A percentile compares a stretch with the other conserved stretches of the same genome.
Evolutionary conservation across 2,113 vertebrate genomes (phyloP).

Genomic region (Nycticebus coucang): DNA sequence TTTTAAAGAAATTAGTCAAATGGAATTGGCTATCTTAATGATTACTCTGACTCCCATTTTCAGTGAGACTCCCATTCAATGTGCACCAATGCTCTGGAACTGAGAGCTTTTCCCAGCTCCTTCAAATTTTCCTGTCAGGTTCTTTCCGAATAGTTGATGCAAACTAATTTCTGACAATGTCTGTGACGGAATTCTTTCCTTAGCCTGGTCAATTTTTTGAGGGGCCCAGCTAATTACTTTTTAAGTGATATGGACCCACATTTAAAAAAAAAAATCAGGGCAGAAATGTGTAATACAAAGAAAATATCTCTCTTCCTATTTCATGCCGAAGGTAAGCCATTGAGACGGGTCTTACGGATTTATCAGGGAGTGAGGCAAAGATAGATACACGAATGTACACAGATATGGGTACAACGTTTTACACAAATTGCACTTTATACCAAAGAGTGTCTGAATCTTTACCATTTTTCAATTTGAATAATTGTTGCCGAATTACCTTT

Average conservation of each 20-base stretch:
- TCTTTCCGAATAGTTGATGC: not conserved
- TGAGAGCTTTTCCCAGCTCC: not conserved
- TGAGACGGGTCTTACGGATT: not conserved
- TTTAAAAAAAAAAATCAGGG: not conserved
- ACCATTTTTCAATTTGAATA: not conserved
- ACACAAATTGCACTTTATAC: not conserved
- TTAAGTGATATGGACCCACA: not conserved
- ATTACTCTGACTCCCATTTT: not conserved
- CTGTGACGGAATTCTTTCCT: constrained; percentile 24
- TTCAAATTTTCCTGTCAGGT: not conserved
- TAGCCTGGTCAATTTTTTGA: not conserved
- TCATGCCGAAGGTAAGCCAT: not conserved
- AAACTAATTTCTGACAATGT: not conserved
- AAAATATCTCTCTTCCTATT: not conserved
- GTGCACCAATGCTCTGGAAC: not conserved
- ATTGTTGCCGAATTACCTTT: not conserved
- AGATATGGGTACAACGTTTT: not conserved
- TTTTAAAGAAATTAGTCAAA: constrained; percentile 2
- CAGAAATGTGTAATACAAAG: not conserved
- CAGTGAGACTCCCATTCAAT: not conserved
- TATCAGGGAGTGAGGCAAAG: not conserved
- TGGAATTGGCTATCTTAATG: not conserved
- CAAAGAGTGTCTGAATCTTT: not conserved
- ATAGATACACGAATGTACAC: not conserved
- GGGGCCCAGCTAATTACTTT: not conserved